Base-by-base conservation (phyloP, 1,140 invertebrate species). In the Capitella teleta region DNA sequence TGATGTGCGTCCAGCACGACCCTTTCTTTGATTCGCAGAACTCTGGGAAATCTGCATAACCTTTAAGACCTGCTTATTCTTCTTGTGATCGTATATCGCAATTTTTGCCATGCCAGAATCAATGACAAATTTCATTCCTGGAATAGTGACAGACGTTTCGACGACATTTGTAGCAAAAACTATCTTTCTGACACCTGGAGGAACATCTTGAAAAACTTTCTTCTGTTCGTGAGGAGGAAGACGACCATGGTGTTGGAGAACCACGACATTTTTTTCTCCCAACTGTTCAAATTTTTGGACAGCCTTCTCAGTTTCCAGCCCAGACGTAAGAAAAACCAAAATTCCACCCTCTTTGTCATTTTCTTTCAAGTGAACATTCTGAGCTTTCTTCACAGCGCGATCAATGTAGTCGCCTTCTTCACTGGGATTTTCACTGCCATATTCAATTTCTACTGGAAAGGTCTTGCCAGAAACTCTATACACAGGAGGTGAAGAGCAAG, bases 171-270 rank as follows among this genome's bases (percentile, higher is more conserved):
- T 72, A 5, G 67, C 62, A 55, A 69, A 68, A 1, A 72, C 59
- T 41, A 69, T 56, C 55, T 69, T 59, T 68, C 37, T 67, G 32
- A 37, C 53, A 56, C 14, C 59, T 57, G 28, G 8, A 24, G 24
- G 30, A 18, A 24, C 36, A 12, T 32, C 43, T 16, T 61, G 34
- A 51, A 71, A 68, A 0, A 68, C 64, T 19, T 57, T 38, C 63
- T 96, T 91, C 63, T 99, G 95, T 32, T 95, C 77, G 69, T 93
- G 91, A 0, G 93, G 89, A 2, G 93, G 93, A 30, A 98, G 70
- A 1, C 91, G 95, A 0, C 94, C 97, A 74, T 98, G 98, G 18
- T 43, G 16, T 18, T 23, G 18, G 23, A 44, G 24, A 28, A 41
- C 34, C 41, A 36, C 54, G 40, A 32, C 36, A 16, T 30, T 12